Percentiles rank a stretch among this genome's conserved stretches.
Conservation (phyloP, 2,113 vertebrate genomes). For the Lamprotornis superbus region DNA sequence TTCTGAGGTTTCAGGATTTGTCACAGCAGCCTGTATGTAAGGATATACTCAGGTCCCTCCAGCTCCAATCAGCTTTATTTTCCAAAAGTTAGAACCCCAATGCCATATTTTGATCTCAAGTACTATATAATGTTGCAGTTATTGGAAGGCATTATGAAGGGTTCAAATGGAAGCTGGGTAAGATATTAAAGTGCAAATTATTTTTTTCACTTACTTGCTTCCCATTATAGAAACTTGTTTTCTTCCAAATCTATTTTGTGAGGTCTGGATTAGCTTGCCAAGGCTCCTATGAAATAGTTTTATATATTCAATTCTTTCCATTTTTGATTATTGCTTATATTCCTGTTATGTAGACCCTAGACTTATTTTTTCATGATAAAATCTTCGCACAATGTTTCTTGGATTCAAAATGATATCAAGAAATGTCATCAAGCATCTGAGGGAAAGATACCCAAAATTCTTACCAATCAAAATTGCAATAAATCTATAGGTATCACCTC, state of each 20-base stretch:
- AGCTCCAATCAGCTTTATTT: neutral
- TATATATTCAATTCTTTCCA: neutral
- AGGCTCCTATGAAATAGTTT: neutral
- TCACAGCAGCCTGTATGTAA: neutral
- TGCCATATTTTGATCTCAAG: neutral
- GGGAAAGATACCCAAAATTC: neutral
- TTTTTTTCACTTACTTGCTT: neutral
- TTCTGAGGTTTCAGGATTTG: neutral
- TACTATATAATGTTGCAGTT: neutral
- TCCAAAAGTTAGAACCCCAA: neutral
- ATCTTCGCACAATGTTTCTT: neutral
- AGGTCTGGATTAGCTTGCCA: neutral
- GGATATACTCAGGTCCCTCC: neutral
- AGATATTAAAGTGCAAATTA: neutral
- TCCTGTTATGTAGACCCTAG: neutral
- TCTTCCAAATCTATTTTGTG: neutral
- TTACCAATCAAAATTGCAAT: neutral
- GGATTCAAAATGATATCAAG: neutral
- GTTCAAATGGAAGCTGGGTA: neutral
- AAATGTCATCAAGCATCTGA: neutral
- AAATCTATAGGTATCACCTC: neutral
- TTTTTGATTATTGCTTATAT: neutral
- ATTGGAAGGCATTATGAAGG: neutral
- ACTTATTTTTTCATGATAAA: neutral
- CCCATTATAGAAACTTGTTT: neutral